Percentiles rank a stretch among this genome's conserved stretches.
Conservation (phyloP, 1,140 invertebrate species). For the Diabrotica virgifera region DNA sequence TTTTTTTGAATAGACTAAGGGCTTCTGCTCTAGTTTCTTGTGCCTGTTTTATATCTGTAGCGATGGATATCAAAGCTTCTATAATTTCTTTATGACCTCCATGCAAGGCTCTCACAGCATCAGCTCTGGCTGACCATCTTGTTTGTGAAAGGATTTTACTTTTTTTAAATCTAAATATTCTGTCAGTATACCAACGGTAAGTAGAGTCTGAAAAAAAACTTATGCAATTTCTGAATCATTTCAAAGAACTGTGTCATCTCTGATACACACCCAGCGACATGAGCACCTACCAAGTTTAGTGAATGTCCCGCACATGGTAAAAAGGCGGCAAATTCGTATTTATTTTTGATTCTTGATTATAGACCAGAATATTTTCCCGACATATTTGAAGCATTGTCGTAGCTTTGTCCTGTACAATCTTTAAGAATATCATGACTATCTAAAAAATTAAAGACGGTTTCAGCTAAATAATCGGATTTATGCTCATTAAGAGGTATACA, state of each 20-base stretch:
- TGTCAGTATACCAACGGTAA: too few relatives aligned
- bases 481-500: conserved; percentile 10
- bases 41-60: too few relatives aligned
- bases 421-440: conserved; percentile 38
- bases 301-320: conserved; percentile 40
- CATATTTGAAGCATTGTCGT: too few relatives aligned
- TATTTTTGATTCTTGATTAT: conserved; percentile 33
- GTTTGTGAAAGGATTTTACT: too few relatives aligned
- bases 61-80: too few relatives aligned
- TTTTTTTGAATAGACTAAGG: too few relatives aligned
- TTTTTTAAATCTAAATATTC: too few relatives aligned
- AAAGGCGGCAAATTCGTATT: conserved; percentile 28
- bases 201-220: too few relatives aligned
- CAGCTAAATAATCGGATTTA: conserved; percentile 34
- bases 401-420: conserved; percentile 19
- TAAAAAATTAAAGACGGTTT: conserved; percentile 37
- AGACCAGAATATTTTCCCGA: conserved; percentile 27
- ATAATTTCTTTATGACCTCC: too few relatives aligned
- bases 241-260: conserved; percentile 30
- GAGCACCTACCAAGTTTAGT: conserved; percentile 36
- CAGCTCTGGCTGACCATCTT: too few relatives aligned
- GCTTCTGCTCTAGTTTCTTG: too few relatives aligned
- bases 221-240: conserved; percentile 30
- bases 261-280: conserved; percentile 24
- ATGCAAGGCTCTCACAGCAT: too few relatives aligned